A percentile compares a stretch with the other conserved stretches of the same genome.
These are phyloP conservation scores for Clupea harengus DNA, from an alignment of 2,113 vertebrate species.

Conservation along the genomic window DNA sequence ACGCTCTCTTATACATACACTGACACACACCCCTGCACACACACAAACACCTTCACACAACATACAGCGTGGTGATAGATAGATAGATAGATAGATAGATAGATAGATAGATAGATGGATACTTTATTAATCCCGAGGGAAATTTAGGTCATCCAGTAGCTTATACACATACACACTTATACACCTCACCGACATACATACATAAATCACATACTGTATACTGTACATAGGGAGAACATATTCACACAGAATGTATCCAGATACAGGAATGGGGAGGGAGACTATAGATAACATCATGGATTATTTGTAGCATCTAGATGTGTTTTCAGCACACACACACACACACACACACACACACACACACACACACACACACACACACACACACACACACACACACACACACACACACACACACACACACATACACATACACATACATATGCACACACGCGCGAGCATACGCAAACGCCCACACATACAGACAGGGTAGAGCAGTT, in stretches of 20 bases:
- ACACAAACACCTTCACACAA: no score
- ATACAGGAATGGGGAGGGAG: no score
- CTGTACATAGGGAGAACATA: no score
- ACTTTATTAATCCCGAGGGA: no score
- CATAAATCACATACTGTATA: no score
- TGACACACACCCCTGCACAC: neutral
- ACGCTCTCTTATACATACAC: neutral
- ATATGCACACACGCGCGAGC: neutral
- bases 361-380: conserved; percentile 22
- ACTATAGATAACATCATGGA: neutral
- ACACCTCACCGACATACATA: no score
- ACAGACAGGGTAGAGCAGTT: neutral
- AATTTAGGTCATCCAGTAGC: no score
- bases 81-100: no score
- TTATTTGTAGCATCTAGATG: neutral
- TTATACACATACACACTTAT: no score
- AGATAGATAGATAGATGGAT: no score
- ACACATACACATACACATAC: conserved; percentile 1
- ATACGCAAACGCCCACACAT: neutral
- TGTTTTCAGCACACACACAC: neutral
- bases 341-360: conserved; percentile 7
- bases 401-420: neutral
- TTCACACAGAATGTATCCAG: no score
- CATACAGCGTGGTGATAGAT: no score
- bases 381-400: conserved; percentile 22